phyloP scores from a whole-genome alignment of 2,888 invertebrate species.

The Agriotes lineatus region DNA sequence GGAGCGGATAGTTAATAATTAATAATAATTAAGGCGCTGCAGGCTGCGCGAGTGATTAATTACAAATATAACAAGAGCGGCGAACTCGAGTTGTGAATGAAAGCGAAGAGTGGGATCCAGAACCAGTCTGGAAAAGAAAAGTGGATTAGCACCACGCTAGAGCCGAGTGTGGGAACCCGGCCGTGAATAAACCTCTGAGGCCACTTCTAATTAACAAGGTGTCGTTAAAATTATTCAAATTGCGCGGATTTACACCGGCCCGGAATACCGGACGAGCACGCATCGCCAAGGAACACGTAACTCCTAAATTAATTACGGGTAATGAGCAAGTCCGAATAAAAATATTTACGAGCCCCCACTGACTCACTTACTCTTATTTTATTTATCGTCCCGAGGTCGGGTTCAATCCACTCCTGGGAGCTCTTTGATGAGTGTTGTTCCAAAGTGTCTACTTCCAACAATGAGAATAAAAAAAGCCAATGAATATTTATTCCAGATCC shows the following conservation, averaged over 20 bases:
- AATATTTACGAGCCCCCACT: slow-evolving; percentile 6
- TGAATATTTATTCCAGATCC: background rate
- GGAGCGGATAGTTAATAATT: background rate
- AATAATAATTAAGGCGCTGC: slow-evolving; percentile 8
- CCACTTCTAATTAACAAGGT: slow-evolving; percentile 62
- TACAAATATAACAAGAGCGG: slow-evolving; percentile 7
- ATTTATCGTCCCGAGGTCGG: slow-evolving; percentile 1
- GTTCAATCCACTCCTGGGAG: slow-evolving; percentile 7
- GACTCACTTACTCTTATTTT: slow-evolving; percentile 22
- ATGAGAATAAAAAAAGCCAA: background rate
- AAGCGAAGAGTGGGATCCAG: slow-evolving; percentile 37
- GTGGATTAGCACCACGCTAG: slow-evolving; percentile 55
- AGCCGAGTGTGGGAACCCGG: slow-evolving; percentile 60
- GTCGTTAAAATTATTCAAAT: slow-evolving; percentile 59
- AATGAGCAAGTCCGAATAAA: slow-evolving; percentile 25
- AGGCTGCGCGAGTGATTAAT: background rate
- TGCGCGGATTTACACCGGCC: slow-evolving; percentile 46
- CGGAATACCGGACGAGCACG: slow-evolving; percentile 3
- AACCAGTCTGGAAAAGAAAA: slow-evolving; percentile 56
- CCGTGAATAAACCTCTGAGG: slow-evolving; percentile 64
- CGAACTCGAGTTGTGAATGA: slow-evolving; percentile 13
- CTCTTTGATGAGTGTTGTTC: slow-evolving; percentile 3
- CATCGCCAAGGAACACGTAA: slow-evolving; percentile 17
- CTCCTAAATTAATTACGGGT: slow-evolving; percentile 28
- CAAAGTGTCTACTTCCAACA: background rate